Evolutionary conservation across 2,113 vertebrate species (phyloP), one percentile per base, ranked within the genome.

Genomic region (Cnemophilus loriae): DNA sequence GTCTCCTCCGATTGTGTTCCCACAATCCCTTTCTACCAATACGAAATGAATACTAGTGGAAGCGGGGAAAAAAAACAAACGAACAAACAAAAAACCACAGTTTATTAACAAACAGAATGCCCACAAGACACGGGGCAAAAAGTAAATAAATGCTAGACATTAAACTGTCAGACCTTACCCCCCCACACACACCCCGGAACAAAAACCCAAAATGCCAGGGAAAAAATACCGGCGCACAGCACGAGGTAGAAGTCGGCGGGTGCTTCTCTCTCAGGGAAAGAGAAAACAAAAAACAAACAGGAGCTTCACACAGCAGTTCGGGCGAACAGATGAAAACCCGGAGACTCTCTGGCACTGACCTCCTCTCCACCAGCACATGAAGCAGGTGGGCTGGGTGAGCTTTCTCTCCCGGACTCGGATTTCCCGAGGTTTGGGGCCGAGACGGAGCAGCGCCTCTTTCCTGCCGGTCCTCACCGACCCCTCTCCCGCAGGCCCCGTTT

Each of bases 171-270:
- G 37, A 50, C 39, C 21, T 53, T 44, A 24, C 4, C 3, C 7
- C 3, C 10, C 16, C 3, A 10, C 12, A 60, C 13, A 44, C 13
- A 37, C 10, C 21, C 5, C 3, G 21, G 37, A 83, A 37, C 7
- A 27, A 53, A 84, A 21, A 0, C 9, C 4, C 11, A 63, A 18
- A 53, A 46, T 63, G 4, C 5, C 28, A 18, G 14, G 41, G 33
- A 12, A 27, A 37, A 39, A 33, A 9, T 13, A 35, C 9, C 1
- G 0, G 11, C 28, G 39, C 14, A 33, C 0, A 0, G 9, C 22
- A 26, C 4, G 6, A 1, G 8, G 11, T 44, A 17, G 16, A 32
- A 0, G 17, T 21, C 18, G 13, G 11, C 3, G 4, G 7, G 1
- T 32, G 33, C 8, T 9, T 37, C 24, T 11, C 7, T 32, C 16